phyloP scores from a whole-genome alignment of 2,113 vertebrate genomes.

The Melanotaenia duboulayi region DNA sequence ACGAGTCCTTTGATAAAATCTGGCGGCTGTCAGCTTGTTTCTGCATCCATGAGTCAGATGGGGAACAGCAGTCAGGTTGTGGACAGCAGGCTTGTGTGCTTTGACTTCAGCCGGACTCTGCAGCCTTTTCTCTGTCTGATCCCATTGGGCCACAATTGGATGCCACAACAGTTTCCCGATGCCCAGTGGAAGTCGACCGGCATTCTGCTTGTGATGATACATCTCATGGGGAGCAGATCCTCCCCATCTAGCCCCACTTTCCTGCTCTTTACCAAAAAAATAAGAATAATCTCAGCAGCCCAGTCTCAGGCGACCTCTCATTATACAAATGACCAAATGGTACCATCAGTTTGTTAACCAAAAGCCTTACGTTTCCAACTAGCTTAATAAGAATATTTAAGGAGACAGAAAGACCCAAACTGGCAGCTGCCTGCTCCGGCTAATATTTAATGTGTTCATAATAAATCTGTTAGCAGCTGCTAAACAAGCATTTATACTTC shows the following conservation, averaged over 20 bases:
- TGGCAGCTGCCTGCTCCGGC: no score
- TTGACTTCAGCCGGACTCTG: constrained; percentile 46
- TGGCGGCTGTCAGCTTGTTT: not conserved
- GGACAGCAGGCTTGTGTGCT: constrained; percentile 45
- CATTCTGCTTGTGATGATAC: constrained; percentile 46
- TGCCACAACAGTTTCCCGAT: constrained; percentile 36
- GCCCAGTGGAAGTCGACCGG: constrained; percentile 44
- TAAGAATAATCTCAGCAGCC: constrained; percentile 61
- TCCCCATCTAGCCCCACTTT: constrained; percentile 39
- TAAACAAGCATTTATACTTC: constrained; percentile 16
- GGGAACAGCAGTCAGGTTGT: constrained; percentile 54
- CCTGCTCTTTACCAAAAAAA: constrained; percentile 62
- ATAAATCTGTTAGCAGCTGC: constrained; percentile 22
- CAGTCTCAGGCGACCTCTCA: constrained; percentile 46
- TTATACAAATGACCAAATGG: constrained; percentile 66
- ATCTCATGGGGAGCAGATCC: constrained; percentile 46
- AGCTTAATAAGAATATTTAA: constrained; percentile 43
- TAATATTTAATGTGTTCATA: not conserved
- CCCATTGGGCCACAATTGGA: constrained; percentile 42
- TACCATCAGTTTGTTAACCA: constrained; percentile 68
- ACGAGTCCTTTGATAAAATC: not conserved
- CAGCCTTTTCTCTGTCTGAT: constrained; percentile 52
- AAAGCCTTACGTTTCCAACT: constrained; percentile 54
- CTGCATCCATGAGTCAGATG: constrained; percentile 30
- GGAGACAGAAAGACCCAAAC: no score